Base-by-base conservation (phyloP, 2,113 vertebrate genomes). In the Lota lota region DNA sequence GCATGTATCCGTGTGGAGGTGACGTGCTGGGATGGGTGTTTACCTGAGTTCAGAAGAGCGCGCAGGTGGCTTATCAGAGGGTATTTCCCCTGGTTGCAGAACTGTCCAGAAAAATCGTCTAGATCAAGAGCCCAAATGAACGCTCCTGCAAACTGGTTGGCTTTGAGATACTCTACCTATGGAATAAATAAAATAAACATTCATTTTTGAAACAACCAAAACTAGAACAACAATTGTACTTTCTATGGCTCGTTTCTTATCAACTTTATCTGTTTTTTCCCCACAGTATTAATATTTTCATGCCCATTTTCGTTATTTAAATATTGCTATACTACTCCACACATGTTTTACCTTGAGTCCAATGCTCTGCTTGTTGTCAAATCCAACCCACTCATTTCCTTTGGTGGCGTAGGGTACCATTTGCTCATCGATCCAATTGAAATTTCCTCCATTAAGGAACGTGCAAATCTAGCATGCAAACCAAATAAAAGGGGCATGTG, bases 101-200 rank as follows among this genome's bases (percentile, higher is more conserved):
- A 94, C 61, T 85, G 74, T 68, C 92, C 93, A 7, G 50, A 20
- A 73, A 94, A 94, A 68, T 94, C 93, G 84, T 95, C 93, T 47
- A 94, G 74, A 70, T 92, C 92, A 67, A 95, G 81, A 66, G 90
- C 63, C 92, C 92, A 95, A 61, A 94, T 63, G 61, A 94, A 91
- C 10, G 91, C 92, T n/a, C 93, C 93, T 66, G 90, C 91, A 79
- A 90, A 93, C 0, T 75, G 78, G 33, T 91, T 88, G 1, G 87
- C 70, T 72, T 92, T 93, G 60, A 95, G 51, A 76, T 90, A 94
- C 1, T 74, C 76, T 22, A 85, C 88, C 93, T 94, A 54, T 53
- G 51, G 62, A 59, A 67, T 18, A 59, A 61, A 18, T 33, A 33
- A n/a, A 17, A 5, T 18, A 22, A 50, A 18, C 3, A 36, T 51